Percentiles rank a stretch among this genome's conserved stretches.
Evolutionary conservation across 2,888 invertebrate species (phyloP).

Genomic region (Torymus texanus): DNA sequence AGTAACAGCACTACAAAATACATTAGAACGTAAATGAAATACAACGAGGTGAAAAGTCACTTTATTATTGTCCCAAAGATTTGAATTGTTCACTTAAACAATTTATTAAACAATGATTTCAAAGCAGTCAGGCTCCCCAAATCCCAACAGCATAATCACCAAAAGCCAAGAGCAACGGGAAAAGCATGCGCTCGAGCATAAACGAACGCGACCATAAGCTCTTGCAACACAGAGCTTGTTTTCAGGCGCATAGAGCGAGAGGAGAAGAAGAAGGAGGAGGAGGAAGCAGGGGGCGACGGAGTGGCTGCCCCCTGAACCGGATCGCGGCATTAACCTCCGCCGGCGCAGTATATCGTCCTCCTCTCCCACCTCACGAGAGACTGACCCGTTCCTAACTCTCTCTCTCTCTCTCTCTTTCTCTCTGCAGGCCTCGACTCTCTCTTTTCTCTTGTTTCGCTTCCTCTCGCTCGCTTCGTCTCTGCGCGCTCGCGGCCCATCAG

Average conservation of each 20-base stretch:
- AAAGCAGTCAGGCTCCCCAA: too few species aligned
- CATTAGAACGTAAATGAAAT: too few species aligned
- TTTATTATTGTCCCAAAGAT: too few species aligned
- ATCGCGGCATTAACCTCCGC: slow-evolving; percentile 72
- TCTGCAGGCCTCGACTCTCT: slow-evolving; percentile 47
- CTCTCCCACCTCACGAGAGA: slow-evolving; percentile 50
- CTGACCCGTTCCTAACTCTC: slow-evolving; percentile 43
- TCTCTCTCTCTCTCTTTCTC: slow-evolving; percentile 30
- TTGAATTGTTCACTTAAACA: too few species aligned
- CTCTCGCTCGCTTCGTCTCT: slow-evolving; percentile 23
- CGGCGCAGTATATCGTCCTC: slow-evolving; percentile 63
- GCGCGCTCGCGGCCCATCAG: slow-evolving; percentile 38
- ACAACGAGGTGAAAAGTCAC: too few species aligned
- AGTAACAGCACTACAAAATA: too few species aligned
- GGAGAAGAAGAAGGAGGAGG: not conserved
- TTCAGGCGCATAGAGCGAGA: slow-evolving; percentile 13
- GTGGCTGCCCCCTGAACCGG: slow-evolving; percentile 72
- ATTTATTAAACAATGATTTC: too few species aligned
- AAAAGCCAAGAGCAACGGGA: not conserved
- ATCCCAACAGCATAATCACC: not conserved
- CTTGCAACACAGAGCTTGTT: slow-evolving; percentile 15
- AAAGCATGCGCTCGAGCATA: not conserved
- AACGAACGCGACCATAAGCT: slow-evolving; percentile 3
- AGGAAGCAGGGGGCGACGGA: slow-evolving; percentile 15
- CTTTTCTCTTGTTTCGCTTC: slow-evolving; percentile 39